Evolutionary conservation across 2,888 invertebrate species (phyloP).

Genomic region (Phytoseiulus persimilis): DNA sequence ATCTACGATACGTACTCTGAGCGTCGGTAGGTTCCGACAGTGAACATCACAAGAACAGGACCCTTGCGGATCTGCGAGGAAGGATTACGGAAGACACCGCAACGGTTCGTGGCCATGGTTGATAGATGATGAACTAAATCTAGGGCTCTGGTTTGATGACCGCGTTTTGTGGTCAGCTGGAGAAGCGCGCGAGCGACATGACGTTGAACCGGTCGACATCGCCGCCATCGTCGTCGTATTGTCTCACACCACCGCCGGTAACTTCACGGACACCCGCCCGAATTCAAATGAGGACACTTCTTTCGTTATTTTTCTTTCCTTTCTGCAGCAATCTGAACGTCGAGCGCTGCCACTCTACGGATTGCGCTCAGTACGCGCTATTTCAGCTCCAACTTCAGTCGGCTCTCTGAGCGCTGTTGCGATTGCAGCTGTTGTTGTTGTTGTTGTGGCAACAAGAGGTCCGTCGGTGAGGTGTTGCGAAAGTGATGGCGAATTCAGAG

Average conservation of each 20-base stretch:
- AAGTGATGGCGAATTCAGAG: too few relatives aligned
- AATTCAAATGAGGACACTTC: not conserved
- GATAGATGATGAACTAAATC: slow-evolving; percentile 5
- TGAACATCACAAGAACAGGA: not conserved
- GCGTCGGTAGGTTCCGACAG: too few relatives aligned
- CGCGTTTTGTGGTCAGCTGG: not conserved
- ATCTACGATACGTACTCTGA: too few relatives aligned
- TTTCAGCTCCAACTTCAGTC: not conserved
- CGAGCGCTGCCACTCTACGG: not conserved
- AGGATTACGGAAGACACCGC: too few relatives aligned
- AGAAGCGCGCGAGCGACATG: not conserved
- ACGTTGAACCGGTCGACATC: not conserved
- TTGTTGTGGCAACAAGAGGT: too few relatives aligned
- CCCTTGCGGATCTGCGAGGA: not conserved
- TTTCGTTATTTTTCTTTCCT: not conserved
- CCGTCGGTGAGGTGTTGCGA: too few relatives aligned
- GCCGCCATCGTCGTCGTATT: not conserved
- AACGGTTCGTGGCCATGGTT: not conserved
- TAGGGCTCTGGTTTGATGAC: slow-evolving; percentile 5
- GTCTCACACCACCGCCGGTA: not conserved
- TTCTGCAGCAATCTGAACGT: not conserved
- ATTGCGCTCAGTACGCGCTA: not conserved
- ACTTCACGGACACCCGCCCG: not conserved
- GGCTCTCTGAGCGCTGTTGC: too few relatives aligned
- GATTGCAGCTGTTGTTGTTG: too few relatives aligned